Evolutionary conservation across 2,113 vertebrate genomes (phyloP).

Genomic region (Indri indri): DNA sequence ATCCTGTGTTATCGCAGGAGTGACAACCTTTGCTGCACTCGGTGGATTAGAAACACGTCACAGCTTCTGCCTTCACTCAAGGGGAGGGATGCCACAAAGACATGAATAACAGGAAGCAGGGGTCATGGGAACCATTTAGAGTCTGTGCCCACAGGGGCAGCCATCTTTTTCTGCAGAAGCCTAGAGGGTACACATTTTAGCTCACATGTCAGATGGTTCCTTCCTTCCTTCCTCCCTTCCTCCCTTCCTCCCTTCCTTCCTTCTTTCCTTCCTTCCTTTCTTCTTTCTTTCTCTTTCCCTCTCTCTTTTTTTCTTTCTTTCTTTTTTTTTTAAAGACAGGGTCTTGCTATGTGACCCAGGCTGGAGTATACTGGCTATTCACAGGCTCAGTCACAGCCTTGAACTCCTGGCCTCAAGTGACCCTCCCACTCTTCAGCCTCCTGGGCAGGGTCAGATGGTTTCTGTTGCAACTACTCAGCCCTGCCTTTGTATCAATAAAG

Average conservation of each 20-base stretch:
- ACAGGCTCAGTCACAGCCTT: too few relatives aligned
- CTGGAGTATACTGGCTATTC: too few relatives aligned
- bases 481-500: background rate
- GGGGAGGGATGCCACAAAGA: background rate
- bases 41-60: background rate
- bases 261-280: too few relatives aligned
- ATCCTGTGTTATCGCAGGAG: background rate
- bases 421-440: too few relatives aligned
- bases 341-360: too few relatives aligned
- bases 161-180: background rate
- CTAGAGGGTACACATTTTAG: background rate
- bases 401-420: too few relatives aligned
- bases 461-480: background rate
- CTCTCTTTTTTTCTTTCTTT: too few relatives aligned
- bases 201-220: too few relatives aligned
- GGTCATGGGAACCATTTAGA: background rate
- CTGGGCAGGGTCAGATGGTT: background rate
- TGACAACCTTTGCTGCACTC: background rate
- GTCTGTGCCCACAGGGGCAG: background rate
- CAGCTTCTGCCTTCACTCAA: background rate
- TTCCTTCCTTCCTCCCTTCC: too few relatives aligned
- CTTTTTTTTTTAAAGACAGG: too few relatives aligned
- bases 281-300: too few relatives aligned
- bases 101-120: background rate
- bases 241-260: too few relatives aligned